Evolutionary conservation across 2,888 invertebrate species (phyloP), one percentile per base, ranked within the genome.

Genomic region (Calliopum simillimum): DNA sequence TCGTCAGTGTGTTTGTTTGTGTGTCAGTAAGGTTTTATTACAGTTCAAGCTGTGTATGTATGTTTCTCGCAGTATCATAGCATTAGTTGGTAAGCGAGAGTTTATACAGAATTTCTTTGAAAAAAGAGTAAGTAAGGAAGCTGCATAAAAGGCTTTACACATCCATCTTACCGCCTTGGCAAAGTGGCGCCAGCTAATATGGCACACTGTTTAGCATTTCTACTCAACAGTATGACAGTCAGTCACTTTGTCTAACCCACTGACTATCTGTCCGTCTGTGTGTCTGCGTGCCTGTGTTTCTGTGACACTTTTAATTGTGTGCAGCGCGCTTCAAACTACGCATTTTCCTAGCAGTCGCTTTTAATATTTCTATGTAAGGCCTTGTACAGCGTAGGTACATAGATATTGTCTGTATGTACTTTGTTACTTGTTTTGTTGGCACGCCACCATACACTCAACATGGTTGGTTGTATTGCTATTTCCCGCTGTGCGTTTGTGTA

Each of bases 141-240:
- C 33, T 33, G 33, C 33, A 33, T 33, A 33, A 33, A 33, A 33
- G 33, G 33, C 33, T 33, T 33, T 33, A 4, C 8, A 33, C 33
- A 33, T 33, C 33, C 33, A 33, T 33, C 33, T 33, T 33, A 33
- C 33, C 33, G 33, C 5, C 25, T 46, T 61, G 44, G 8, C 46
- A 44, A 2, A 61, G 19, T 46, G 61, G 46, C 61, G 46, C 46
- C 46, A 61, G 61, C 46, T 46, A 61, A 23, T 19, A 46, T 47
- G 46, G 61, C 46, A 61, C 23, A 21, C 46, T 21, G 13, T 61
- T 33, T 33, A 33, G 33, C 5, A 5, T 33, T 33, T 33, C 33
- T 33, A 33, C 33, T 33, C 33, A 8, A 5, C 8, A 8, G 33
- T 33, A 5, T 11, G 23, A 21, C 61, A 19, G 4, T 14, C 4